Conservation (phyloP, 92 coral and sea anemone genomes). For the Montipora capitata region DNA sequence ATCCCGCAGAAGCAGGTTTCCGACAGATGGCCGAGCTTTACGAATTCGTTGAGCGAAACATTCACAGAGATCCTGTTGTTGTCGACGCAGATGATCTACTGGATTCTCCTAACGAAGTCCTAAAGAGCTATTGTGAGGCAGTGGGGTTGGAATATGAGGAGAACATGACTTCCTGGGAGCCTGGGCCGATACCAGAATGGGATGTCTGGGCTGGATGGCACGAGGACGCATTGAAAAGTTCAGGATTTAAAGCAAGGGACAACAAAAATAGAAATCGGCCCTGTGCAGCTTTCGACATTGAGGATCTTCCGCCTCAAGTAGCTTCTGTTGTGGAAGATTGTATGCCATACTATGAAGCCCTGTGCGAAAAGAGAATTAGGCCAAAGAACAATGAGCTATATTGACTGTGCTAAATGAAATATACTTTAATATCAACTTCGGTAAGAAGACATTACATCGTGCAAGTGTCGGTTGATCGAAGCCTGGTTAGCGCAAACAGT, state of each 20-base stretch:
- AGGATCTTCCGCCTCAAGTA: constrained; percentile 75
- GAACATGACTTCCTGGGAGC: constrained; percentile 95
- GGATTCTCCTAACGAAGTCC: constrained; percentile 83
- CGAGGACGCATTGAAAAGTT: constrained; percentile 90
- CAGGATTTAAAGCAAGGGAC: constrained; percentile 81
- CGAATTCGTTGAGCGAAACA: constrained; percentile 79
- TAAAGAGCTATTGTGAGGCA: constrained; percentile 94
- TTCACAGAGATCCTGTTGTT: constrained; percentile 82
- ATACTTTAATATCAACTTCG: too few species aligned
- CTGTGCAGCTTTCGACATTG: constrained; percentile 37
- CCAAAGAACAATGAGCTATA: constrained; percentile 38
- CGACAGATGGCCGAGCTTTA: constrained; percentile 91
- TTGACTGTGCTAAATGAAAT: not conserved
- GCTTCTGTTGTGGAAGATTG: constrained; percentile 68
- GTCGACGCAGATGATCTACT: constrained; percentile 97
- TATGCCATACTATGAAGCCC: constrained; percentile 66
- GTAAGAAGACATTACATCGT: too few species aligned
- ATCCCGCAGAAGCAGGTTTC: constrained; percentile 92
- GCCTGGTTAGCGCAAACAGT: too few species aligned
- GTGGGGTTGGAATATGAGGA: constrained; percentile 85
- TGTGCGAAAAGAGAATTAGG: constrained; percentile 57
- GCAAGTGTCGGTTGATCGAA: too few species aligned
- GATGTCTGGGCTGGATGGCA: constrained; percentile 97
- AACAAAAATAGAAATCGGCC: constrained; percentile 35
- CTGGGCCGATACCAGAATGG: constrained; percentile 94